Evolutionary conservation across 2,888 invertebrate genomes (phyloP), one percentile per base, ranked within the genome.

Genomic region (Vanessa cardui): DNA sequence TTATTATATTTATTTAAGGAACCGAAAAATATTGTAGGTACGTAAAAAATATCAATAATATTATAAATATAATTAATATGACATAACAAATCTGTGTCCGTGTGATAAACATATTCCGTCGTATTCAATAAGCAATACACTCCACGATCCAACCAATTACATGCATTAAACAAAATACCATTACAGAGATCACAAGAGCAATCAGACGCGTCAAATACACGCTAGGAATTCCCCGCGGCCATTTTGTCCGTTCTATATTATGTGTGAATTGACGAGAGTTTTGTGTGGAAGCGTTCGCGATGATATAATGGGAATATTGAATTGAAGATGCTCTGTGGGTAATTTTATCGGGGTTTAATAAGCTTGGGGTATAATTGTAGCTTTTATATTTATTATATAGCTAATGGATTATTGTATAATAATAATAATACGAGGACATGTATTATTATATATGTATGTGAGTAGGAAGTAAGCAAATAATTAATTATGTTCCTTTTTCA

Each of bases 211-310:
- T 87, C 87, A 87, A 78, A 82, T 80, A 83, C 87, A 87, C 78
- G 73, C 78, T 70, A 73, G 85, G 88, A 87, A 87, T 87, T 87
- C 87, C 84, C 85, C 76, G 76, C 76, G 82, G 82, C 83, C 84
- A 81, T 73, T 70, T 75, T 74, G 54, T n/a, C 54, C 31, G 54
- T 16, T 33, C 15, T n/a, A 47, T 47, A n/a, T n/a, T 47, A 16
- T 54, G 31, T 54, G 54, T 31, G 52, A 21, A 31, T 18, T 12
- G 20, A 18, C 8, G 8, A 49, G 50, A 50, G 20, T 50, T 49
- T 49, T 21, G 50, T 50, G 50, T 50, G 54, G 16, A 16, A 8
- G 21, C 26, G 21, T 52, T 52, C 26, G 52, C 12, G 52, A 18
- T 50, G 18, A 6, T 49, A 39, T 39, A 39, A 39, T 39, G 12